Conservation (phyloP, 2,113 vertebrate genomes). For the Strix aluco region DNA sequence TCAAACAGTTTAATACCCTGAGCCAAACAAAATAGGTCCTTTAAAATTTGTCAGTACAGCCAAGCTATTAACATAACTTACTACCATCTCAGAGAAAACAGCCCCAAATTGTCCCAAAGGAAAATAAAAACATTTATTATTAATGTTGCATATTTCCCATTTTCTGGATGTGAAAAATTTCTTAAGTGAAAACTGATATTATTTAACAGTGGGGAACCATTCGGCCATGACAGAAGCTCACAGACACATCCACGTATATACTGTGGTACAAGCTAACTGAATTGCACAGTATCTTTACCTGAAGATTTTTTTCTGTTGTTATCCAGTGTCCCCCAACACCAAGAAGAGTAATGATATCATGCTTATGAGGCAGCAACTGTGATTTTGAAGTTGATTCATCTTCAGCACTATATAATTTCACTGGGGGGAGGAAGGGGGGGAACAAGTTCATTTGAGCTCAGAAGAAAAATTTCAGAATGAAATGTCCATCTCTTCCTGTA, state of each 20-base stretch:
- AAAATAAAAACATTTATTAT: background rate
- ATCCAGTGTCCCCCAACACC: slow-evolving; percentile 91
- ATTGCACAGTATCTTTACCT: slow-evolving; percentile 73
- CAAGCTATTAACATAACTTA: background rate
- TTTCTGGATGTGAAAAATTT: background rate
- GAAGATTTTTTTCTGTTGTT: slow-evolving; percentile 86
- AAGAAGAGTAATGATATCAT: slow-evolving; percentile 90
- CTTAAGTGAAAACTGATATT: background rate
- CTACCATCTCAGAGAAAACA: background rate
- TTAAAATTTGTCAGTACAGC: background rate
- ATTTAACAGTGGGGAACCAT: background rate
- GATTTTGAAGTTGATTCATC: slow-evolving; percentile 67
- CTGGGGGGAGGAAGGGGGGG: slow-evolving; percentile 48
- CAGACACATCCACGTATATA: background rate
- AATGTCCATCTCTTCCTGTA: background rate
- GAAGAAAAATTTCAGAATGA: background rate
- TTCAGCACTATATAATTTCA: slow-evolving; percentile 79
- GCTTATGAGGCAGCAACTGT: slow-evolving; percentile 85
- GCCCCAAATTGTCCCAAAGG: background rate
- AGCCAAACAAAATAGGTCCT: background rate
- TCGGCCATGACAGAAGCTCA: background rate
- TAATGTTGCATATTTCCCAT: background rate
- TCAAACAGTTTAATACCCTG: background rate
- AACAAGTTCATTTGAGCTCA: background rate
- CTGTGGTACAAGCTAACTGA: background rate